Percentiles rank a stretch among this genome's conserved stretches.
Conservation (phyloP, 2,797 vertebrate species). For the Sebastiscus albofasciatus region DNA sequence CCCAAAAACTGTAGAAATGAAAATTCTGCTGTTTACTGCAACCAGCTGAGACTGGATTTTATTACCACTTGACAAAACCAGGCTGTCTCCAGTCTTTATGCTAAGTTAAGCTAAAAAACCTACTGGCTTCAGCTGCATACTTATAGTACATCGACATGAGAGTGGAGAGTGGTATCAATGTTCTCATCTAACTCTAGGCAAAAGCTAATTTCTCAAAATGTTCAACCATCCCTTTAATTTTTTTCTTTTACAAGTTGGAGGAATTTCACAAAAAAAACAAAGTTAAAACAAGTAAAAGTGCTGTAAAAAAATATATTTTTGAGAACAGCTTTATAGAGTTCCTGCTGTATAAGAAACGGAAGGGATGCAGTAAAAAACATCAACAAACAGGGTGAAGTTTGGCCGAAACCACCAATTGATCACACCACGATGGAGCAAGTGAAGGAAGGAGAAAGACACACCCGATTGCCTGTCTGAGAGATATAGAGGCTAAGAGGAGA, state of each 20-base stretch:
- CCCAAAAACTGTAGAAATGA: not conserved
- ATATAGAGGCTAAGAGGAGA: not conserved
- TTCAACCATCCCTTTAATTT: not conserved
- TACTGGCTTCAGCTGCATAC: not conserved
- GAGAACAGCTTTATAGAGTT: not conserved
- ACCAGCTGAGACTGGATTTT: not conserved
- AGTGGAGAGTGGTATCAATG: not conserved
- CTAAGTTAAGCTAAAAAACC: not conserved
- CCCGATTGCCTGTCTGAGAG: not conserved
- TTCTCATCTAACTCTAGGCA: not conserved
- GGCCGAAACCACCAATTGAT: slow-evolving; percentile 14
- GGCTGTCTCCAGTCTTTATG: not conserved
- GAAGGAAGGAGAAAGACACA: not conserved
- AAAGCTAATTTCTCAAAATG: not conserved
- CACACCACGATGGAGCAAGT: not conserved
- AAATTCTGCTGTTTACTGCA: too few species aligned
- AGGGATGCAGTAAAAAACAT: not conserved
- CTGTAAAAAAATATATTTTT: not conserved
- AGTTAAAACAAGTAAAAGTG: not conserved
- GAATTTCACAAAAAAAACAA: not conserved
- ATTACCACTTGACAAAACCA: not conserved
- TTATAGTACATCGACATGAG: not conserved
- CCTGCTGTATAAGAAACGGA: not conserved
- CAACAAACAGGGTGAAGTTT: slow-evolving; percentile 1
- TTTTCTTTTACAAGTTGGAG: not conserved